Percentiles rank a stretch among this genome's conserved stretches.
Evolutionary conservation across 2,113 vertebrate species (phyloP).

Genomic region (Datnioides undecimradiatus): DNA sequence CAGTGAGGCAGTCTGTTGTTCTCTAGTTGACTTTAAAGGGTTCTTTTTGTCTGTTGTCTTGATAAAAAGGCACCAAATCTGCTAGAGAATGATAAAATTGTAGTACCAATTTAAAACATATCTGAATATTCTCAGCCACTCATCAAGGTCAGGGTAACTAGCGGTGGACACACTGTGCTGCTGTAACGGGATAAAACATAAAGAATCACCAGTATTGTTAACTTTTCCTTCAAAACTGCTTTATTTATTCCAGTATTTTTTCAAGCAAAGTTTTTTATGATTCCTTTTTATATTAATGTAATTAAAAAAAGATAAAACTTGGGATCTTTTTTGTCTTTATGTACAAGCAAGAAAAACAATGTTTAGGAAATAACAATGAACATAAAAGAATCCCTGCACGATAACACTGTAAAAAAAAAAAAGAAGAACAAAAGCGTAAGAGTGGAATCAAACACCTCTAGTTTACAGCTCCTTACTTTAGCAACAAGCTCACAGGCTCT

Average conservation of each 20-base stretch:
- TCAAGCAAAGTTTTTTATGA: conserved; percentile 63
- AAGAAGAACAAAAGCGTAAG: conserved; percentile 23
- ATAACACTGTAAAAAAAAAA: conserved; percentile 63
- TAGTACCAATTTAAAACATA: no score
- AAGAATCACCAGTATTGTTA: neutral
- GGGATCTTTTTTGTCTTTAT: conserved; percentile 67
- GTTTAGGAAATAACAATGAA: conserved; percentile 54
- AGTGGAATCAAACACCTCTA: conserved; percentile 40
- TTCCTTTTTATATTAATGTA: conserved; percentile 75
- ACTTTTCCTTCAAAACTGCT: conserved; percentile 74
- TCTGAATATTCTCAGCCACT: no score
- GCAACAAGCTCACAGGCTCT: conserved; percentile 34
- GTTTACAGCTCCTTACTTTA: conserved; percentile 34
- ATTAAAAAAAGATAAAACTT: conserved; percentile 83
- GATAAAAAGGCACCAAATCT: no score
- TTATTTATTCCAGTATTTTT: conserved; percentile 75
- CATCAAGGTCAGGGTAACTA: no score
- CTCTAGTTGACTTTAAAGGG: no score
- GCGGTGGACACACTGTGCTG: no score
- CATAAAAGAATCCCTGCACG: conserved; percentile 71
- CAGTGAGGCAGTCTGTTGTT: no score
- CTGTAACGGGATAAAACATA: neutral
- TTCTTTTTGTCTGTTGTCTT: no score
- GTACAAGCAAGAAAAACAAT: conserved; percentile 72
- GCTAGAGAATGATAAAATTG: no score